Base-by-base conservation (phyloP, 2,113 vertebrate species). In the Ciconia stormi region DNA sequence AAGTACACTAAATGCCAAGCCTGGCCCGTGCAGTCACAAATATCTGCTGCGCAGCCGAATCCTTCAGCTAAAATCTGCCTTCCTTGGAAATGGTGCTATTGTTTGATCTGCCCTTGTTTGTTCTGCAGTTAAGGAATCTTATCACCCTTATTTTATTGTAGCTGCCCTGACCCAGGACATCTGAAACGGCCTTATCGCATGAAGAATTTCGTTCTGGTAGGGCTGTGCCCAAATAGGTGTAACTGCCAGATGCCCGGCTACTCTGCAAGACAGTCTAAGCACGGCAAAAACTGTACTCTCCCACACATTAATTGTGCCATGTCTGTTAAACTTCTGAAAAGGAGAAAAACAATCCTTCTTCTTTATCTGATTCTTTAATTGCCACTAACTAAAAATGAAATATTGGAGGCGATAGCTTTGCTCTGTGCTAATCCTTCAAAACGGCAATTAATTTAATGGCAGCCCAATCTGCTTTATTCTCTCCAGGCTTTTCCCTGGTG, bases 51-150 rank as follows among this genome's bases (percentile, higher is more conserved):
- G 11, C 7, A 15, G 47, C 32, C n/a, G 0, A 58, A 34, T 50
- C 67, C 82, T 66, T 66, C 65, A 46, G 81, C 84, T 82, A 2
- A 65, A 81, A 55, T 34, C 65, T 14, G 13, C 53, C 69, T 74
- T n/a, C 67, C 4, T 15, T n/a, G 63, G 74, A 53, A 93, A 62
- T 46, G 38, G 58, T 66, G 46, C 87, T 16, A 3, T 44, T 95
- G 77, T 94, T 87, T 76, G 81, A 76, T 2, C 44, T 72, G 70
- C 78, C 74, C 59, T 34, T 96, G 95, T 95, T 96, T 97, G 87
- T 59, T 91, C 82, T 92, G 78, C 81, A 38, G 73, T 87, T 96
- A 91, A 73, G 55, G 74, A 66, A 87, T 90, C 91, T 95, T 95
- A 95, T 91, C 89, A 77, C 26, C 84, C 56, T 8, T 30, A 14